Evolutionary conservation across 2,888 invertebrate genomes (phyloP), one percentile per base, ranked within the genome.

Genomic region (Vesta saturnalis): DNA sequence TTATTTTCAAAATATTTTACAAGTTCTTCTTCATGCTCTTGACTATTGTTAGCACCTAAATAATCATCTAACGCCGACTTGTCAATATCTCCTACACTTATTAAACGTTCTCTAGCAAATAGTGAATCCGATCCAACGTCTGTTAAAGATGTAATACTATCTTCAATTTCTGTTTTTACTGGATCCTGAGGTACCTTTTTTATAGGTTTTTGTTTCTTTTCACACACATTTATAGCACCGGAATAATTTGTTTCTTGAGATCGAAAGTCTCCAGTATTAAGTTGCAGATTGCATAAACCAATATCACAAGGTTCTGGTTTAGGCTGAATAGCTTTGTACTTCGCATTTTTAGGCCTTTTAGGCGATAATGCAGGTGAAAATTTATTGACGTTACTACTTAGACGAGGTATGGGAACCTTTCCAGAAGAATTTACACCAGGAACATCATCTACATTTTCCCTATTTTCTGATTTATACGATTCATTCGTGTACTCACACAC

Each of bases 41-140:
- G 92, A 49, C 90, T 90, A 82, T 90, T 91, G 74, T 89, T 89
- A 71, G 91, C 92, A 73, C 91, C 91, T 73, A 94, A 86, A 82
- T 94, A 94, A 83, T 93, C 94, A 81, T 93, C 93, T 72, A 94
- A 85, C 71, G 92, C 92, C 82, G 94, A 93, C 77, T 92, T 92
- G 81, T 92, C 92, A 79, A 93, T 90, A 76, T 91, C 91, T 79
- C 92, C 91, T 76, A 93, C 90, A 81, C 91, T 91, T 76, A 91
- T 90, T 22, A 92, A 89, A 57, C 92, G 87, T 80, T 92, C 91
- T 60, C 92, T 85, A 6, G 82, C 78, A 23, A 75, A 64, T 21
- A 70, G 46, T 63, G 72, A 61, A 61, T 74, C 63, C 55, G 74
- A 64, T 68, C 65, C 59, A 23, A 72, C 64, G 64, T 74, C 70